Evolutionary conservation across 2,113 vertebrate genomes (phyloP).

Genomic region (Isurus oxyrinchus): DNA sequence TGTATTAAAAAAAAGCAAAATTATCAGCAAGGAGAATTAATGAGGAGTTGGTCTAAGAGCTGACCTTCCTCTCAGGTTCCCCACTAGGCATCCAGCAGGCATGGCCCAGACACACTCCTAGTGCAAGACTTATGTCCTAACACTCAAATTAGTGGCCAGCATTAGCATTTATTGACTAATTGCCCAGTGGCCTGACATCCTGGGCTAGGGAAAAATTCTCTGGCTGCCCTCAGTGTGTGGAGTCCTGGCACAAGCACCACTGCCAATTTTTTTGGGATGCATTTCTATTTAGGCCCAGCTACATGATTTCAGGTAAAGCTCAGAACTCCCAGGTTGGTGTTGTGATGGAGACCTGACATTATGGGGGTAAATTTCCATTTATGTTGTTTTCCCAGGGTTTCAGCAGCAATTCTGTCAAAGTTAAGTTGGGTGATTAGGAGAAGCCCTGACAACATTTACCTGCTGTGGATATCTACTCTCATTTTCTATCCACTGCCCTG

Average conservation of each 20-base stretch:
- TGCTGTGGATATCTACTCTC: background rate
- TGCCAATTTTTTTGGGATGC: background rate
- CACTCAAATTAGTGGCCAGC: background rate
- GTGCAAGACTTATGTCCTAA: background rate
- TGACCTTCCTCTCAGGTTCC: background rate
- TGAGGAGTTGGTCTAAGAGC: background rate
- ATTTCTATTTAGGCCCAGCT: background rate
- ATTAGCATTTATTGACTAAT: background rate
- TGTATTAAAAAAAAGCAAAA: background rate
- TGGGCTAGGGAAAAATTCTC: background rate
- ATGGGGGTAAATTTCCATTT: background rate
- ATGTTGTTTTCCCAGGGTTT: background rate
- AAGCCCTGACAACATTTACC: background rate
- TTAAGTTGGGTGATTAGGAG: background rate
- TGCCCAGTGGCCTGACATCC: background rate
- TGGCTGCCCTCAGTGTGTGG: background rate
- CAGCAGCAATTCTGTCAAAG: background rate
- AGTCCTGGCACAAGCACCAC: background rate
- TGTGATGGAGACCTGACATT: background rate
- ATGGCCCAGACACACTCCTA: background rate
- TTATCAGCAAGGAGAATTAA: background rate
- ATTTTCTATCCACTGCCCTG: background rate
- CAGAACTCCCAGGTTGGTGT: background rate
- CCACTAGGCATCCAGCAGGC: background rate
- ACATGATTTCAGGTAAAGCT: background rate